A percentile compares a stretch with the other conserved stretches of the same genome.
phyloP scores from a whole-genome alignment of 2,797 vertebrate genomes.

The Brachymystax lenok region DNA sequence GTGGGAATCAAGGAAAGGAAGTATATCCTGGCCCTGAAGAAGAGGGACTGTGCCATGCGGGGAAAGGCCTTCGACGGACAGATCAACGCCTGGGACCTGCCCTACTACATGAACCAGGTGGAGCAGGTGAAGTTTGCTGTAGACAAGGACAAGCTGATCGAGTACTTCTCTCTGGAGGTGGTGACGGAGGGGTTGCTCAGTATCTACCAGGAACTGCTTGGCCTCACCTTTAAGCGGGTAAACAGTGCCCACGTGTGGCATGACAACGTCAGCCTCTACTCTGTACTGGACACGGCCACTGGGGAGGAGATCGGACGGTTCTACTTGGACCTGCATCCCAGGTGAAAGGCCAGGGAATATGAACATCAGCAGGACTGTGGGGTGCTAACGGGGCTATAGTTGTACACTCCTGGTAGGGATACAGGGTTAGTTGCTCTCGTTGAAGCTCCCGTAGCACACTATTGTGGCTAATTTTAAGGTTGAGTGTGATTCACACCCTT shows the following conservation, averaged over 20 bases:
- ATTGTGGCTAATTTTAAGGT: background rate
- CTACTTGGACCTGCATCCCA: slow-evolving; percentile 93
- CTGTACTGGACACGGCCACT: slow-evolving; percentile 79
- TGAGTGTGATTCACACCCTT: background rate
- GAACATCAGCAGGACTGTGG: background rate
- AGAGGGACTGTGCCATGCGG: slow-evolving; percentile 84
- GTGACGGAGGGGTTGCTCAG: slow-evolving; percentile 87
- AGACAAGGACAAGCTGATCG: slow-evolving; percentile 91
- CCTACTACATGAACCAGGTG: slow-evolving; percentile 92
- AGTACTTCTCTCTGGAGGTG: slow-evolving; percentile 91
- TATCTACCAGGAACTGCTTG: slow-evolving; percentile 92
- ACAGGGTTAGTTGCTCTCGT: background rate
- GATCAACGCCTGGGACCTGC: slow-evolving; percentile 93
- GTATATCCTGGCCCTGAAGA: slow-evolving; percentile 87
- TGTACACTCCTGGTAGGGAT: background rate
- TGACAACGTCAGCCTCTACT: slow-evolving; percentile 82
- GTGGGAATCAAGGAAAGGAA: slow-evolving; percentile 84
- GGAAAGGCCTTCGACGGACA: slow-evolving; percentile 81
- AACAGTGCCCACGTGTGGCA: slow-evolving; percentile 85
- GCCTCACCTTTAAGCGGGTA: slow-evolving; percentile 84
- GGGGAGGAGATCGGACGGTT: slow-evolving; percentile 89
- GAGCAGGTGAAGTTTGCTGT: slow-evolving; percentile 90
- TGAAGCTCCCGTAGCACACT: background rate
- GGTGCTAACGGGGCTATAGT: background rate
- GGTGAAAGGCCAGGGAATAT: slow-evolving; percentile 70